Percentiles rank a stretch among this genome's conserved stretches.
These are phyloP conservation scores for Rhagoletis zephyria DNA, from an alignment of 1,140 invertebrate species.

Conservation along the genomic window DNA sequence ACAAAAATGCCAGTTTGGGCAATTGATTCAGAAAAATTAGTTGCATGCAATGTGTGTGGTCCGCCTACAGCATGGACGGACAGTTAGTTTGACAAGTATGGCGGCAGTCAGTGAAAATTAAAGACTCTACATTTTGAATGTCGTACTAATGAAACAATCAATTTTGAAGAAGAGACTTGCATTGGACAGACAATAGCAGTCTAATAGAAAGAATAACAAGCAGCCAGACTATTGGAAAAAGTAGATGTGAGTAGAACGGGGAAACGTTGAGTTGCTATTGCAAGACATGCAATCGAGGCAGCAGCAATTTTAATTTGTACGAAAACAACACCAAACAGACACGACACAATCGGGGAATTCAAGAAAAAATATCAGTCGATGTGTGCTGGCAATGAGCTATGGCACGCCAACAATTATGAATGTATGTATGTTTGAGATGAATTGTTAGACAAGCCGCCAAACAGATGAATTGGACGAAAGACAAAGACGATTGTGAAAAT, in stretches of 20 bases:
- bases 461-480: neutral
- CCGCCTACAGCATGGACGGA: neutral
- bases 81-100: neutral
- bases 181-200: neutral
- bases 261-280: neutral
- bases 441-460: neutral
- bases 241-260: neutral
- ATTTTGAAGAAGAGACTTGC: neutral
- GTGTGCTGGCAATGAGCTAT: neutral
- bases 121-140: neutral
- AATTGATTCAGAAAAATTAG: conserved; percentile 16
- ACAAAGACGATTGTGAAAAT: neutral
- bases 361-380: neutral
- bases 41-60: conserved; percentile 24
- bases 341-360: neutral
- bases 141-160: conserved; percentile 36
- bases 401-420: neutral
- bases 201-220: conserved; percentile 8
- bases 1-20: neutral
- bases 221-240: neutral
- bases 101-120: neutral
- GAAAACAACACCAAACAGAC: neutral
- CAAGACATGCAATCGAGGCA: neutral
- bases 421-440: neutral
- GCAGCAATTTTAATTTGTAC: neutral